Conservation (phyloP, 2,888 invertebrate genomes). For the Epistrophe eligans region DNA sequence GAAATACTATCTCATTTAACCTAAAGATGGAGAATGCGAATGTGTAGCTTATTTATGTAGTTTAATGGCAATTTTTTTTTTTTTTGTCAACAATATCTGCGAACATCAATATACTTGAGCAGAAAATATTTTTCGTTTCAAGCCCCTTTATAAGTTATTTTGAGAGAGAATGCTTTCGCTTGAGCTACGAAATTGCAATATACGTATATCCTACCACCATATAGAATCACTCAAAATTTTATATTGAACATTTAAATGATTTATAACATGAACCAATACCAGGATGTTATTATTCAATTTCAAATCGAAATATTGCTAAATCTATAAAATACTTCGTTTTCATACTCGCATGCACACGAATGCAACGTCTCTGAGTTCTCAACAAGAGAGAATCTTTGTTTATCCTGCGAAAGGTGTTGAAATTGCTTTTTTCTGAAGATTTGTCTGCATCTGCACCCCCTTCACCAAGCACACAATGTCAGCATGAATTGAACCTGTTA, state of each 20-base stretch:
- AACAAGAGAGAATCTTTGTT: background rate
- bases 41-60: no score
- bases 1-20: no score
- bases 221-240: background rate
- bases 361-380: background rate
- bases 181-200: background rate
- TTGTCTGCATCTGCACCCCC: background rate
- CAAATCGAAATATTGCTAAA: constrained; percentile 36
- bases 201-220: no score
- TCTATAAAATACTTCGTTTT: constrained; percentile 26
- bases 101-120: background rate
- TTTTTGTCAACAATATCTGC: background rate
- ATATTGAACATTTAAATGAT: constrained; percentile 7
- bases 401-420: constrained; percentile 56
- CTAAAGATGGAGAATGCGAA: no score
- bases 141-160: background rate
- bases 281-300: constrained; percentile 52
- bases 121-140: background rate
- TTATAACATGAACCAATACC: constrained; percentile 19
- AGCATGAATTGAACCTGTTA: constrained; percentile 52
- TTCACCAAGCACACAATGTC: constrained; percentile 23
- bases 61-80: background rate
- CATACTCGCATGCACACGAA: constrained; percentile 17
- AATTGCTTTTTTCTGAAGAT: constrained; percentile 48
- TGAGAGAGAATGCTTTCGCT: background rate